These are phyloP conservation scores for Pseudopodoces humilis DNA, from an alignment of 2,113 vertebrate genomes.

Conservation along the genomic window DNA sequence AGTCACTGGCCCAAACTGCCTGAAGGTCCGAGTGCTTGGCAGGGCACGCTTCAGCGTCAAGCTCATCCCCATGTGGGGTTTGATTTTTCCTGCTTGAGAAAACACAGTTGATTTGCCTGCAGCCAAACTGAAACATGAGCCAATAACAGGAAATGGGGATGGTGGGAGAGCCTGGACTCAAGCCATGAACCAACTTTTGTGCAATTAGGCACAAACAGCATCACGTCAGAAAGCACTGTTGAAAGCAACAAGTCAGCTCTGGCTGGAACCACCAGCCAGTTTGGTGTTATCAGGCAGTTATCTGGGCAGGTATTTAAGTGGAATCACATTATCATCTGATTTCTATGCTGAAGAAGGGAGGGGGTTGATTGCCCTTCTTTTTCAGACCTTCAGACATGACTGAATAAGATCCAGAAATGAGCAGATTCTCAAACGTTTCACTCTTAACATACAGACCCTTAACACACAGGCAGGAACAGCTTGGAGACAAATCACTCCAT, in stretches of 20 bases:
- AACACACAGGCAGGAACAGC: not conserved
- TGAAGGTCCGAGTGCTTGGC: not conserved
- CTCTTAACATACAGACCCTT: not conserved
- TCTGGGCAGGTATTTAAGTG: slow-evolving; percentile 48
- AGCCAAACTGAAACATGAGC: not conserved
- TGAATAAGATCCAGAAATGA: not conserved
- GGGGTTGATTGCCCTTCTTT: not conserved
- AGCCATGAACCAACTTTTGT: not conserved
- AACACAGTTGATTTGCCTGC: not conserved
- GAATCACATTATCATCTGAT: not conserved
- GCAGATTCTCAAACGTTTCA: not conserved
- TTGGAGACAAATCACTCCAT: not conserved
- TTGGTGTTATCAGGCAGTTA: slow-evolving; percentile 38
- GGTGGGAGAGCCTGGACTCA: slow-evolving; percentile 40
- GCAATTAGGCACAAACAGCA: not conserved
- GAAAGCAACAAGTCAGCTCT: slow-evolving; percentile 56
- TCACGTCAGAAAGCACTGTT: not conserved
- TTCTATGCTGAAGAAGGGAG: not conserved
- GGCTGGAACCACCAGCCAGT: slow-evolving; percentile 20
- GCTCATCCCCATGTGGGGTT: not conserved
- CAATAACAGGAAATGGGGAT: slow-evolving; percentile 34
- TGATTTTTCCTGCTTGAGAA: slow-evolving; percentile 28
- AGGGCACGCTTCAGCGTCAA: not conserved
- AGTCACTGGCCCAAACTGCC: not conserved
- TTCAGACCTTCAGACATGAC: not conserved